These are phyloP conservation scores for Macrophya annulata DNA, from an alignment of 2,888 invertebrate species.

Conservation along the genomic window DNA sequence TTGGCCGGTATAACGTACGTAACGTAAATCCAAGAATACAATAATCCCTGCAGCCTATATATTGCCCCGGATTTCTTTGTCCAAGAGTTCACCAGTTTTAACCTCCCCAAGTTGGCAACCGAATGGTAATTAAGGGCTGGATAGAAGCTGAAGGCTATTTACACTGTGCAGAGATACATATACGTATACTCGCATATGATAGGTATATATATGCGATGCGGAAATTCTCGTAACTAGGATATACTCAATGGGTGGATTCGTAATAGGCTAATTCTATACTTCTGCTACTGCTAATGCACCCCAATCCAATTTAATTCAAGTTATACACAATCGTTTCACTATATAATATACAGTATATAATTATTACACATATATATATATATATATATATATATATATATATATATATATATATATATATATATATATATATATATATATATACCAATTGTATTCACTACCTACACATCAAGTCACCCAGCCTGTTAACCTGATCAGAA, in stretches of 20 bases:
- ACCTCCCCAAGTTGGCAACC: slow-evolving; percentile 42
- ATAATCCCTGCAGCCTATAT: slow-evolving; percentile 39
- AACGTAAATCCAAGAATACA: neutral
- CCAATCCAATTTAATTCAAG: too few relatives aligned
- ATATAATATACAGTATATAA: too few relatives aligned
- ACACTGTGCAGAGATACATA: neutral
- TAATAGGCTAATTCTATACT: neutral
- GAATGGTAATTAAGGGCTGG: slow-evolving; percentile 40
- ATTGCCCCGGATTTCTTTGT: slow-evolving; percentile 18
- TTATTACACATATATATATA: too few relatives aligned
- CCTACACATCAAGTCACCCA: too few relatives aligned
- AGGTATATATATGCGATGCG: neutral
- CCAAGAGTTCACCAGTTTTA: slow-evolving; percentile 12
- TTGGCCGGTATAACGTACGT: slow-evolving; percentile 17
- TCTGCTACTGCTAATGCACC: too few relatives aligned
- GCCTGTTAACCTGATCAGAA: too few relatives aligned
- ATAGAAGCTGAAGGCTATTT: slow-evolving; percentile 2
- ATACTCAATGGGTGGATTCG: neutral
- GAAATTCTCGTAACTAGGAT: neutral
- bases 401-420: too few relatives aligned
- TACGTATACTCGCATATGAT: neutral
- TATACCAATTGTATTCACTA: too few relatives aligned
- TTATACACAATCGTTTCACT: too few relatives aligned
- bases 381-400: too few relatives aligned
- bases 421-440: too few relatives aligned